Evolutionary conservation across 1,140 invertebrate species (phyloP), one percentile per base, ranked within the genome.

Genomic region (Campoletis sonorensis): DNA sequence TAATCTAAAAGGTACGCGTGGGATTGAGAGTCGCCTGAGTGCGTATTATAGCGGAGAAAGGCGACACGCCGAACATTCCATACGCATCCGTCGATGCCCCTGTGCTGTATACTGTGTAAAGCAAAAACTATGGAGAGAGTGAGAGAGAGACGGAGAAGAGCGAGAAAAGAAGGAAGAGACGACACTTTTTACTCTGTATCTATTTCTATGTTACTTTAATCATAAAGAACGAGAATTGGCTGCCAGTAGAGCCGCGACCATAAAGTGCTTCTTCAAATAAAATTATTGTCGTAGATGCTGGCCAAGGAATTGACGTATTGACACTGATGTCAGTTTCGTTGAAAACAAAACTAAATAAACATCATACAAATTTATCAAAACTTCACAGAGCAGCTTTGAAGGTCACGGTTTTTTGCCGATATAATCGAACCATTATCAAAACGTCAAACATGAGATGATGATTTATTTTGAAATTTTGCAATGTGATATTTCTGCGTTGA

Each of bases 41-140:
- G 27, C 67, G 67, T 70, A 70, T 33, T 70, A 70, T 33, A 70
- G 30, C 67, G 67, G 67, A 70, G 67, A 70, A 70, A 70, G 67
- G 67, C 67, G 30, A 70, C 61, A 64, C 61, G 13, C n/a, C 27
- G 67, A 70, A n/a, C 15, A 70, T 70, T 70, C 67, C 67, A 70
- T 15, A 70, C n/a, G 61, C 61, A 64, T 64, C 61, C 61, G 61
- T 64, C 23, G 21, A 64, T 64, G 61, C 61, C 23, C 7, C 61
- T 23, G 21, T n/a, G 51, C 51, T 54, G 51, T 54, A 54, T 18
- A n/a, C n/a, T n/a, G n/a, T n/a, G 7, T 11, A n/a, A 4, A 18
- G 3, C 18, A n/a, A n/a, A 54, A n/a, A n/a, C 16, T n/a, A 54
- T 18, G 1, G 51, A n/a, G 16, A 54, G n/a, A 54, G 51, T 3